These are phyloP conservation scores for Drosophila lowei DNA, from an alignment of 1,140 invertebrate species.

Conservation along the genomic window DNA sequence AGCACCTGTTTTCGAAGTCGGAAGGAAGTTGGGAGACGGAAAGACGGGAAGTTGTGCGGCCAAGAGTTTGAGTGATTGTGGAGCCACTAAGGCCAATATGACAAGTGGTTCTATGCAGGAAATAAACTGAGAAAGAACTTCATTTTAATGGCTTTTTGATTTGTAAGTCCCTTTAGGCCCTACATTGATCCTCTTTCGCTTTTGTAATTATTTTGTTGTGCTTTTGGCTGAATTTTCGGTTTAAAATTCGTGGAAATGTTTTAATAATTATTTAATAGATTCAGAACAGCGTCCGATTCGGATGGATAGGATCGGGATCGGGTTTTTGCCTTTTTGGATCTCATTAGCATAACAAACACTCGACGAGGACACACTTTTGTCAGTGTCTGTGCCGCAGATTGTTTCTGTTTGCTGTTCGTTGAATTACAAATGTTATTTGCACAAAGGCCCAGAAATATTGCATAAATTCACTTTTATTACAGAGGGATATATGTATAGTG, in stretches of 20 bases:
- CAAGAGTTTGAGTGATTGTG: too few species aligned
- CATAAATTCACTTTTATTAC: conserved; percentile 82
- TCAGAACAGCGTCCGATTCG: conserved; percentile 37
- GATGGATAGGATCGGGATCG: conserved; percentile 20
- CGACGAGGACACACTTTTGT: conserved; percentile 50
- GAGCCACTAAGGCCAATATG: too few species aligned
- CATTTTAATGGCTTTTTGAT: conserved; percentile 20
- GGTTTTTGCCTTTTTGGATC: conserved; percentile 45
- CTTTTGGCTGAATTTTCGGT: conserved; percentile 19
- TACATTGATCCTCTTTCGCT: neutral
- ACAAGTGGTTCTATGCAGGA: too few species aligned
- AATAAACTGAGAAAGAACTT: neutral
- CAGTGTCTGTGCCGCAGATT: conserved; percentile 2
- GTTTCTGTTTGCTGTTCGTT: conserved; percentile 30
- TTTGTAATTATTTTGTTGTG: conserved; percentile 13
- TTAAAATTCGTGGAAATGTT: conserved; percentile 34
- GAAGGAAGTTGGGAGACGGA: neutral
- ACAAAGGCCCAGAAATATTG: conserved; percentile 80
- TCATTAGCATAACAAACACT: conserved; percentile 77
- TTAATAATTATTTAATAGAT: conserved; percentile 59
- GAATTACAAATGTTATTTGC: conserved; percentile 77
- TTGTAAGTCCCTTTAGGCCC: conserved; percentile 37
- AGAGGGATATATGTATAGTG: conserved; percentile 16
- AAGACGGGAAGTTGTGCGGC: neutral
- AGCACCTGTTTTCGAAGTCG: conserved; percentile 9